Conservation (phyloP, 2,113 vertebrate genomes). For the Dasyprocta punctata region DNA sequence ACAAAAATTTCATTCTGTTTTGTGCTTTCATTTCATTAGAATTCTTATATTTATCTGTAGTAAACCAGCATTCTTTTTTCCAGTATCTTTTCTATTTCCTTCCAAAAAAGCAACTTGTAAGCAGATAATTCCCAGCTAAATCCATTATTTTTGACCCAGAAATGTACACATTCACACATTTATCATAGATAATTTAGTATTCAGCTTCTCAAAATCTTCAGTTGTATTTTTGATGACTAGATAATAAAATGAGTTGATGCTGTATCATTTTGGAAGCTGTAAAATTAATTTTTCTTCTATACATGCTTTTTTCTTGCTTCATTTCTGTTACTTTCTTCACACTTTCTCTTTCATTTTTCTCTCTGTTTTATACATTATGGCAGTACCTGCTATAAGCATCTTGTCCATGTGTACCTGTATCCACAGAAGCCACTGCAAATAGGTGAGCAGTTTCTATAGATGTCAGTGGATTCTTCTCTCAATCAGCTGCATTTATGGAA, state of each 20-base stretch:
- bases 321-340: neutral
- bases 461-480: neutral
- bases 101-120: neutral
- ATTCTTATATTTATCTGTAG: neutral
- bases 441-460: fast-evolving
- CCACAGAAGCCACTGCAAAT: neutral
- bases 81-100: neutral
- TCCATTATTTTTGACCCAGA: neutral
- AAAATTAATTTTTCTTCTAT: neutral
- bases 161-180: neutral
- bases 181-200: neutral
- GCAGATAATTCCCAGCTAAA: neutral
- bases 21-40: neutral
- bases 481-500: neutral
- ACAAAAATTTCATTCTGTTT: neutral
- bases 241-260: neutral
- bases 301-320: neutral
- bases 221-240: neutral
- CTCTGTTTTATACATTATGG: neutral
- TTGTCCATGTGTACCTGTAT: too few relatives aligned
- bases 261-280: neutral
- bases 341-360: neutral
- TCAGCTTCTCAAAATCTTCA: neutral
- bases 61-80: neutral
- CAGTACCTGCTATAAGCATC: neutral